phyloP scores from a whole-genome alignment of 2,113 vertebrate species.

The Cromileptes altivelis region DNA sequence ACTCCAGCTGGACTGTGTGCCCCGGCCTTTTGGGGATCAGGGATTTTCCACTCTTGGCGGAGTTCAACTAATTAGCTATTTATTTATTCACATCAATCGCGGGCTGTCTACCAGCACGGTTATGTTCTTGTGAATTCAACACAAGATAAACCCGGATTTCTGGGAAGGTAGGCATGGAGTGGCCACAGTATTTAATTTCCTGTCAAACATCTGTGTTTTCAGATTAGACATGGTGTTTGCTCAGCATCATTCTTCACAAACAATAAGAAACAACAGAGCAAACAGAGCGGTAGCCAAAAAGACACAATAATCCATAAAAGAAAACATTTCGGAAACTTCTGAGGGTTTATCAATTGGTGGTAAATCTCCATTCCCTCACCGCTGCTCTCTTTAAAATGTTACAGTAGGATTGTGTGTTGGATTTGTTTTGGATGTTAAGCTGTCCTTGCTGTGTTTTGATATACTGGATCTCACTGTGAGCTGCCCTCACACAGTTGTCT shows the following conservation, averaged over 20 bases:
- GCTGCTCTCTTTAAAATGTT: conserved; percentile 29
- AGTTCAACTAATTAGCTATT: conserved; percentile 60
- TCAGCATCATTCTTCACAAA: conserved; percentile 46
- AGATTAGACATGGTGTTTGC: conserved; percentile 53
- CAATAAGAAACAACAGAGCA: conserved; percentile 46
- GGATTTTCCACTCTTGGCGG: conserved; percentile 53
- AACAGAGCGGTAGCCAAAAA: conserved; percentile 43
- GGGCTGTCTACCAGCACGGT: conserved; percentile 33
- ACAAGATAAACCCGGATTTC: conserved; percentile 60
- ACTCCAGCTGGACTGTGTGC: conserved; percentile 4
- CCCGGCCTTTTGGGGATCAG: conserved; percentile 16
- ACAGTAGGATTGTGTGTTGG: conserved; percentile 38
- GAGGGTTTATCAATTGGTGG: conserved; percentile 36
- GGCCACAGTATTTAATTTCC: conserved; percentile 60
- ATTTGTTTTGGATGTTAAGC: conserved; percentile 72
- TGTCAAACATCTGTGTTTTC: conserved; percentile 61
- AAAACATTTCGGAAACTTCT: conserved; percentile 52
- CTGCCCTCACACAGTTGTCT: conserved; percentile 57
- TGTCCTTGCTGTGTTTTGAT: conserved; percentile 68
- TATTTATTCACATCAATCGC: conserved; percentile 62
- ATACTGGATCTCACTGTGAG: conserved; percentile 59
- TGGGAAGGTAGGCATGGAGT: conserved; percentile 57
- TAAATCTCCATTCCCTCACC: conserved; percentile 6
- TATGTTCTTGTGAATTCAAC: conserved; percentile 54
- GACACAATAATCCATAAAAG: conserved; percentile 29